Base-by-base conservation (phyloP, 2,113 vertebrate species). In the Proterorhinus semilunaris region DNA sequence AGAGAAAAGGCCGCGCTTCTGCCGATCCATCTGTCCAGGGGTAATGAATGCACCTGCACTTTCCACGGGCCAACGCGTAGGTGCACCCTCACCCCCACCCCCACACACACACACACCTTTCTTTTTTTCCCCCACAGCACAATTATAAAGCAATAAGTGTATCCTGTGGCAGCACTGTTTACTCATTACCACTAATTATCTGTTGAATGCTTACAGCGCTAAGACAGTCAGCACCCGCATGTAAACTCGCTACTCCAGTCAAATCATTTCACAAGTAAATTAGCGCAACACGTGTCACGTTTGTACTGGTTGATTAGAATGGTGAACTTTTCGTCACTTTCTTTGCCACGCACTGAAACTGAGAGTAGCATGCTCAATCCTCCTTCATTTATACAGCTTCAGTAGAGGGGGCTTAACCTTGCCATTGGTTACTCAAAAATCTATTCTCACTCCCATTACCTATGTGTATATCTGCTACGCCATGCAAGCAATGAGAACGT, bases 1-100 rank as follows among this genome's bases (percentile, higher is more conserved):
- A 81, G 27, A 21, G 44, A 83, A 80, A 66, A 62, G 83, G 76
- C 53, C 2, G 54, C 68, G 36, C 81, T 81, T 83, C 85, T 86
- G 87, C 84, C 73, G 76, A 83, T 85, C 86, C 87, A 87, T 90
- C 89, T 90, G 90, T 84, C 83, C 80, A 78, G 62, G 84, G 75
- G 84, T 87, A 89, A 90, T 89, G 87, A 87, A 81, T 82, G 86
- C 90, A 90, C 87, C 90, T 88, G 90, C 55, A 83, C 68, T 84
- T 79, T 55, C n/a, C 80, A 77, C 7, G 72, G 81, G 79, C 84
- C 75, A 70, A 15, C 1, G 54, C 75, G 52, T 85, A 81, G 84
- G 83, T 89, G 78, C 64, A 12, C 27, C 27, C 27, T 36, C 27
- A 1, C 11, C 46, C 72, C 65, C 65, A 64, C 69, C 63, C 55